phyloP scores from a whole-genome alignment of 2,797 vertebrate species.

The Pangasius macronema region DNA sequence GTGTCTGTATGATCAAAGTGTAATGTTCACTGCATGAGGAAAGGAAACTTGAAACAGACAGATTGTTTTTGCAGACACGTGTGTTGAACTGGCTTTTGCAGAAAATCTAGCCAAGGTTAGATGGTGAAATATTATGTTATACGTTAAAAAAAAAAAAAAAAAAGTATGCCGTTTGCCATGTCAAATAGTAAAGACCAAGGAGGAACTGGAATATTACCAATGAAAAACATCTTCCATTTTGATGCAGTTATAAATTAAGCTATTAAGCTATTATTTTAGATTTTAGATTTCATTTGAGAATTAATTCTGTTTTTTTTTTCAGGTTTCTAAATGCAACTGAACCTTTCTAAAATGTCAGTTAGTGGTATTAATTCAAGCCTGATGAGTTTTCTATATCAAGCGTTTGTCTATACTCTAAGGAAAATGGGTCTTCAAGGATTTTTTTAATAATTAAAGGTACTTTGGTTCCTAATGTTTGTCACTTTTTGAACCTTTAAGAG shows the following conservation, averaged over 20 bases:
- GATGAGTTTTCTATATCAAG: background rate
- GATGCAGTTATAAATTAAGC: too few species aligned
- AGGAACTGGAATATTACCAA: background rate
- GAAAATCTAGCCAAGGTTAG: background rate
- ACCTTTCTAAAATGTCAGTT: background rate
- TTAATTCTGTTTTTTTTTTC: background rate
- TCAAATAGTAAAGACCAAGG: too few species aligned
- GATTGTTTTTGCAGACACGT: background rate
- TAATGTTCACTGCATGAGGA: background rate
- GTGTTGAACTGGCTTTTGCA: background rate
- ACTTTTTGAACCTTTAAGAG: background rate
- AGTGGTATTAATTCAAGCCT: background rate
- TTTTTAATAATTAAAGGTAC: background rate
- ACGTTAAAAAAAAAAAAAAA: background rate
- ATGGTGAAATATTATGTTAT: background rate
- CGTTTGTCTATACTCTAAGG: background rate
- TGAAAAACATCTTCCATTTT: background rate
- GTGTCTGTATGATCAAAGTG: background rate
- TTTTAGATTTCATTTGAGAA: background rate
- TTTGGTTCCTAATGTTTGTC: background rate
- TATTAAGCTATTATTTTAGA: background rate
- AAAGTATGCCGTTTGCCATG: background rate
- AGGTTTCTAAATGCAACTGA: background rate
- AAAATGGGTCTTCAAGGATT: background rate
- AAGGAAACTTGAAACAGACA: background rate